phyloP scores from a whole-genome alignment of 2,888 invertebrate genomes.

The Caenorhabditis auriculariae region DNA sequence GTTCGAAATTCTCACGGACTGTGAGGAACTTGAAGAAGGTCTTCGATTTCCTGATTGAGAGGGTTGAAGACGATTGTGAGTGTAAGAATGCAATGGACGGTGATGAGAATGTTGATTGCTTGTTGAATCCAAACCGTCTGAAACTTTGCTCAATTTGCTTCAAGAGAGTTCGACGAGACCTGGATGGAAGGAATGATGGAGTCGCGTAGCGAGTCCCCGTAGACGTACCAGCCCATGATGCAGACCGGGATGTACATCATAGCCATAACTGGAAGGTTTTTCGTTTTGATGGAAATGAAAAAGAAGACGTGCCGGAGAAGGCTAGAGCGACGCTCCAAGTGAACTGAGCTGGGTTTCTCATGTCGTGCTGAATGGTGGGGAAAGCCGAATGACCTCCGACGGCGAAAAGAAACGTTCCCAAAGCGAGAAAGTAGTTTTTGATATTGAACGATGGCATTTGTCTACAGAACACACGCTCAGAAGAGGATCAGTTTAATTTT shows the following conservation, averaged over 20 bases:
- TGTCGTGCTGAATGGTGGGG: slow-evolving; percentile 61
- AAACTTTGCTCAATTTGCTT: not conserved
- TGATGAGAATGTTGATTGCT: slow-evolving; percentile 58
- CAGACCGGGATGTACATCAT: slow-evolving; percentile 56
- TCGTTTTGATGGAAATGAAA: not conserved
- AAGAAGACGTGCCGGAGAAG: slow-evolving; percentile 42
- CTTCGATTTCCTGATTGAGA: slow-evolving; percentile 58
- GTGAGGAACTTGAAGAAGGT: slow-evolving; percentile 54
- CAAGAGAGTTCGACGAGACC: slow-evolving; percentile 2
- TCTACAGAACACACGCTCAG: slow-evolving; percentile 4
- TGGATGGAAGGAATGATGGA: slow-evolving; percentile 55
- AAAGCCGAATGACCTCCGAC: slow-evolving; percentile 58
- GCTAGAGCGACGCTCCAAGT: slow-evolving; percentile 50
- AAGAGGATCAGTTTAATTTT: not conserved
- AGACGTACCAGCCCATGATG: slow-evolving; percentile 51
- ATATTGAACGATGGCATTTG: slow-evolving; percentile 40
- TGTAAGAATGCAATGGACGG: slow-evolving; percentile 58
- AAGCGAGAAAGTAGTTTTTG: slow-evolving; percentile 56
- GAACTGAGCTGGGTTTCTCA: slow-evolving; percentile 57
- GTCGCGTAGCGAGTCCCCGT: slow-evolving; percentile 50
- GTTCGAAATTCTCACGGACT: slow-evolving; percentile 20
- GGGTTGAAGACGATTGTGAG: slow-evolving; percentile 60
- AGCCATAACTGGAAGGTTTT: slow-evolving; percentile 47
- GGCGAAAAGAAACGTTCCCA: slow-evolving; percentile 60
- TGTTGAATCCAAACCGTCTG: slow-evolving; percentile 47